These are phyloP conservation scores for Martes martes DNA, from an alignment of 2,113 vertebrate species.

Conservation along the genomic window DNA sequence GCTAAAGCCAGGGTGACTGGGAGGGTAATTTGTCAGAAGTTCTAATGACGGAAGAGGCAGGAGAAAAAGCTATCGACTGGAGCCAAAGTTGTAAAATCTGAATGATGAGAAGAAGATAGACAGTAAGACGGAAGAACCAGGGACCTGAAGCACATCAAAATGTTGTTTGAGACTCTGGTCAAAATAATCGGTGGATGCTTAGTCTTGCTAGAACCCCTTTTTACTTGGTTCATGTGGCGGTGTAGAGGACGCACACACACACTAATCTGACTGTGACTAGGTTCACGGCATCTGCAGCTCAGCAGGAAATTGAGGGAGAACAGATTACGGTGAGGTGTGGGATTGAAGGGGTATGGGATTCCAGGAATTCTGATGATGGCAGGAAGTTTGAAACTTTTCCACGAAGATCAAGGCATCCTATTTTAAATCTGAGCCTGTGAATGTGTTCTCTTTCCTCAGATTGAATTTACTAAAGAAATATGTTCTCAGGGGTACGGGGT, in stretches of 20 bases:
- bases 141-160: not conserved
- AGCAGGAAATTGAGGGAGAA: not conserved
- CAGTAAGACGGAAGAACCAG: not conserved
- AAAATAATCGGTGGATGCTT: not conserved
- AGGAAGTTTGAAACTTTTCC: not conserved
- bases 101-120: not conserved
- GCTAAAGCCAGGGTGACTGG: not conserved
- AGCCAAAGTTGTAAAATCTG: not conserved
- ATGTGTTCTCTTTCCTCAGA: constrained; percentile 71
- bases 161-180: not conserved
- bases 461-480: constrained; percentile 81
- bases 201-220: not conserved
- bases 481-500: constrained; percentile 54
- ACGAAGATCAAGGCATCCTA: not conserved
- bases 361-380: not conserved
- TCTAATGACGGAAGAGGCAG: not conserved
- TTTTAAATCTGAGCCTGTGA: not conserved
- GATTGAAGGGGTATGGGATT: not conserved
- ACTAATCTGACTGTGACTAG: not conserved
- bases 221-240: not conserved
- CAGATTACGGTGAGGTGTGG: not conserved
- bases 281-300: not conserved
- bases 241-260: not conserved
- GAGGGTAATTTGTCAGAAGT: not conserved
- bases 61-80: not conserved